phyloP scores from a whole-genome alignment of 2,888 invertebrate genomes.

The Drosophila quinaria region DNA sequence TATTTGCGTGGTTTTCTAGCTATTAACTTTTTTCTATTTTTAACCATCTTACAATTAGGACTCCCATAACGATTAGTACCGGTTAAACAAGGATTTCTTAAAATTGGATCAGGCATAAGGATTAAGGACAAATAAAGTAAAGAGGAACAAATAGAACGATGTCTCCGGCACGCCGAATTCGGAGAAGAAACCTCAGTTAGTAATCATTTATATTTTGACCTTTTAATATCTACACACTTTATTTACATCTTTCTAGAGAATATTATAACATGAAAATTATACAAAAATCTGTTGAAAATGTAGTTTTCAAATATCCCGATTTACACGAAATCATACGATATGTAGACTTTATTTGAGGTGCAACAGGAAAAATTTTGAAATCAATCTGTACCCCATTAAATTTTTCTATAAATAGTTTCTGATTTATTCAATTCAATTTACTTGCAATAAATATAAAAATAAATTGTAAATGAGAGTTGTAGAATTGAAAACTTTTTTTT shows the following conservation, averaged over 20 bases:
- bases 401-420: too few species aligned
- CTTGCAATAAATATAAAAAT: too few species aligned
- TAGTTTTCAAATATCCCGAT: neutral
- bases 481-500: too few species aligned
- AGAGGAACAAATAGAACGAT: neutral
- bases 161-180: conserved; percentile 7
- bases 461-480: too few species aligned
- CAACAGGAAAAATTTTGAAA: too few species aligned
- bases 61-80: conserved; percentile 30
- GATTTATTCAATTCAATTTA: too few species aligned
- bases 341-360: too few species aligned
- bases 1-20: conserved; percentile 39
- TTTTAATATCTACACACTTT: neutral
- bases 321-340: too few species aligned
- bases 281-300: neutral
- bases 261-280: neutral
- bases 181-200: neutral
- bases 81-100: conserved; percentile 11
- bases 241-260: neutral
- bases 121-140: conserved; percentile 6
- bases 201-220: neutral
- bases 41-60: conserved; percentile 10
- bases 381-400: too few species aligned
- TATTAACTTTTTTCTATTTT: conserved; percentile 13
- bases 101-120: conserved; percentile 9